Evolutionary conservation across 1,140 invertebrate genomes (phyloP), one percentile per base, ranked within the genome.

Genomic region (Zaprionus ornatus): DNA sequence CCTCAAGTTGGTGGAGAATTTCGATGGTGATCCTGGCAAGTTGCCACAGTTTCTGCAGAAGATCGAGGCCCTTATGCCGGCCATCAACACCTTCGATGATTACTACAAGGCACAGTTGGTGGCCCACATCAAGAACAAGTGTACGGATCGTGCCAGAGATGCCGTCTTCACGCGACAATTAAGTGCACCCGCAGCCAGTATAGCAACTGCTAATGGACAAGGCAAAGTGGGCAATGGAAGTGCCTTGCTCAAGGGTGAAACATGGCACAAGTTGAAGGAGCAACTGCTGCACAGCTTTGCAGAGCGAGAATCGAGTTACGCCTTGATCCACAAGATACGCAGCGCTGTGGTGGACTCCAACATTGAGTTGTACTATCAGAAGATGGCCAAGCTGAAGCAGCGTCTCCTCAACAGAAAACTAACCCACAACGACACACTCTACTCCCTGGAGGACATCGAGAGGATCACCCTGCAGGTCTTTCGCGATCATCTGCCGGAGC

Each of bases 351-450:
- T 90, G 52, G 85, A 90, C 57, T 90, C 85, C 1, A 90, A 90
- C 9, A 90, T 90, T 5, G 85, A 90, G 67, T 23, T 90, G 32
- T 90, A 90, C 17, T 90, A 90, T 35, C 85, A 90, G 29, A 90
- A 90, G 40, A 82, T 90, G 79, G 52, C 75, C 32, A 90, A 90
- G 42, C 40, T 90, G 4, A 90, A 90, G 63, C 86, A 90, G 54
- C 77, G 85, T 3, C 64, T 90, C 23, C 64, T 90, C 48, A 90
- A 90, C 40, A 63, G 85, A 1, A 90, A 90, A 35, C 54, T 90
- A 5, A 90, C 85, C 2, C 86, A 90, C 67, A 90, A 90, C 9
- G 85, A 90, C 25, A 90, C 85, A 0, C 54, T 90, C 0, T 90
- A 90, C 23, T 40, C 75, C 0, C 45, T 90, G 59, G 85, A 90